Evolutionary conservation across 2,113 vertebrate species (phyloP).

Genomic region (Aldabrachelys gigantea): DNA sequence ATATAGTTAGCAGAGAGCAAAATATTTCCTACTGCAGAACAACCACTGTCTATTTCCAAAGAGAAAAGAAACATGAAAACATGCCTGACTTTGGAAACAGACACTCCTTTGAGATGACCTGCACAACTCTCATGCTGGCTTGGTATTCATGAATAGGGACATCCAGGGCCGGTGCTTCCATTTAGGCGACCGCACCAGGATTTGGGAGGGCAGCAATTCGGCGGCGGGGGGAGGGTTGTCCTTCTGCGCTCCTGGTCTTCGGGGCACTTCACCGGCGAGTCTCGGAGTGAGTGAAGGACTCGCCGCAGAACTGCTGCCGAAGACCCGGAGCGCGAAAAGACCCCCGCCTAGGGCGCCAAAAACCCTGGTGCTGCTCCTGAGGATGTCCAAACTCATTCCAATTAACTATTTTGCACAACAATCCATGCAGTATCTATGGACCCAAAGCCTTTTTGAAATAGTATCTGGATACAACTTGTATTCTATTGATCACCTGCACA

Average conservation of each 20-base stretch:
- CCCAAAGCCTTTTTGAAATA: not conserved
- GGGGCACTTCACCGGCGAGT: too few species aligned
- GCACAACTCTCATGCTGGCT: fast-evolving
- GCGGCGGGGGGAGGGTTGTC: too few species aligned
- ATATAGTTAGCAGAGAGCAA: slow-evolving; percentile 16
- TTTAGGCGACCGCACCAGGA: too few species aligned
- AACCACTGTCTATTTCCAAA: not conserved
- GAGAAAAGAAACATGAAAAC: not conserved
- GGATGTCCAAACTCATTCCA: not conserved
- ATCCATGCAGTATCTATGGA: not conserved
- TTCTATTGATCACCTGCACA: slow-evolving; percentile 84
- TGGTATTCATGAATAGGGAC: not conserved
- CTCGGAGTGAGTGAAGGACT: too few species aligned
- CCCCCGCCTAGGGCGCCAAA: too few species aligned
- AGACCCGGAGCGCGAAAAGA: too few species aligned
- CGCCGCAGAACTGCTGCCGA: too few species aligned
- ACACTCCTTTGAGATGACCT: fast-evolving
- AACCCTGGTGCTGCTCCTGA: too few species aligned
- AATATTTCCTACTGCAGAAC: slow-evolving; percentile 24
- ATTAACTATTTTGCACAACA: not conserved
- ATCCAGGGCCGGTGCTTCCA: too few species aligned
- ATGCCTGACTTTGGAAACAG: not conserved
- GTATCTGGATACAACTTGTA: fast-evolving
- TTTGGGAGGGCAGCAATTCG: too few species aligned
- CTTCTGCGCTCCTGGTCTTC: too few species aligned